phyloP scores from a whole-genome alignment of 2,888 invertebrate genomes.

The Hydraecia micacea region DNA sequence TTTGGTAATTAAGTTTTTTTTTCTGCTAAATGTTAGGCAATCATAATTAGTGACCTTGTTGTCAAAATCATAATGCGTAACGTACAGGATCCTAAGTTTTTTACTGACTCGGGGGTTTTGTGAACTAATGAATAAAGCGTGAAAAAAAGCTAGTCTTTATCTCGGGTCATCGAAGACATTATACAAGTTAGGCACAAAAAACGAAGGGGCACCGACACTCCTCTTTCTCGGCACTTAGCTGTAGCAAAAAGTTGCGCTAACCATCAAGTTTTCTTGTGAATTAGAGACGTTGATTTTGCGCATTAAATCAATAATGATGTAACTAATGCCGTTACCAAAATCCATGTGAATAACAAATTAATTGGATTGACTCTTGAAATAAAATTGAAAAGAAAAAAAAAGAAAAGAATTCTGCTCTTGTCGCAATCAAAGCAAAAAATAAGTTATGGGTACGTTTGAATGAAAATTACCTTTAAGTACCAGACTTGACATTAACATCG shows the following conservation, averaged over 20 bases:
- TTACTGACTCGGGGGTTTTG: conserved; percentile 19
- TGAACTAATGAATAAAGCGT: conserved; percentile 2
- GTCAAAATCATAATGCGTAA: conserved; percentile 24
- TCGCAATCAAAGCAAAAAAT: background rate
- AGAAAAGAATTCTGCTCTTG: background rate
- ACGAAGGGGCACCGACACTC: conserved; percentile 22
- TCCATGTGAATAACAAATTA: conserved; percentile 14
- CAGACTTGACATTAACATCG: conserved; percentile 2
- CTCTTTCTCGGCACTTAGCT: conserved; percentile 25
- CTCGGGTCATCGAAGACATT: background rate
- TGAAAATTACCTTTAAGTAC: background rate
- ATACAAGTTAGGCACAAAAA: conserved; percentile 35
- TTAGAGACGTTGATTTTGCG: background rate
- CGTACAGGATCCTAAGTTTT: conserved; percentile 21
- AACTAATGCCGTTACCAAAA: background rate
- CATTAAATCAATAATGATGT: conserved; percentile 1
- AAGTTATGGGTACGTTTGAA: background rate
- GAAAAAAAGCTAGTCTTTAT: conserved; percentile 36
- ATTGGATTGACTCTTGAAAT: background rate
- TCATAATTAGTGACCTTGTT: conserved; percentile 14
- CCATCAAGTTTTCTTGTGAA: conserved; percentile 15
- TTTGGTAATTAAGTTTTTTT: conserved; percentile 18
- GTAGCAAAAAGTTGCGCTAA: conserved; percentile 35
- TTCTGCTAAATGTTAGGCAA: background rate
- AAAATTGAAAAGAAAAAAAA: background rate